Conservation (phyloP, 2,888 invertebrate genomes). For the Microplitis deprimator region DNA sequence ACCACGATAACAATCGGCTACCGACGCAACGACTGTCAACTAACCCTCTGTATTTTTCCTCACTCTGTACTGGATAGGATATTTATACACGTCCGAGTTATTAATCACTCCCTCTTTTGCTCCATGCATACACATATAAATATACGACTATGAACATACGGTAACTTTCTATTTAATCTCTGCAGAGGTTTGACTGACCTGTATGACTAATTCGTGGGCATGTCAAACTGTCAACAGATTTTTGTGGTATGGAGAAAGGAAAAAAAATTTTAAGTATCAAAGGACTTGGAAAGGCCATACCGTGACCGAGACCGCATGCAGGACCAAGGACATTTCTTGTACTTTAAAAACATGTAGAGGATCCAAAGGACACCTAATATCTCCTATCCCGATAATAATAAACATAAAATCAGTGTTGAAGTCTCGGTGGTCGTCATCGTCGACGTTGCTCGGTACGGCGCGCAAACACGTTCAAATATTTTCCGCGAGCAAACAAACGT, state of each 20-base stretch:
- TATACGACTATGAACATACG: not conserved
- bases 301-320: not conserved
- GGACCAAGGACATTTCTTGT: not conserved
- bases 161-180: not conserved
- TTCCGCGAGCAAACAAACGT: slow-evolving; percentile 31
- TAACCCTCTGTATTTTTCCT: slow-evolving; percentile 4
- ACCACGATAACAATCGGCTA: slow-evolving; percentile 48
- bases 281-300: too few relatives aligned
- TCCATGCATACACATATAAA: not conserved
- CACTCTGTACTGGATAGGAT: too few relatives aligned
- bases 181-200: not conserved
- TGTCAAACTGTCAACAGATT: not conserved
- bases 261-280: too few relatives aligned
- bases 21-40: slow-evolving; percentile 24
- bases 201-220: not conserved
- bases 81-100: slow-evolving; percentile 3
- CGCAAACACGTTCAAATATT: slow-evolving; percentile 20
- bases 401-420: not conserved
- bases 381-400: not conserved
- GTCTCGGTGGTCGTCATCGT: not conserved
- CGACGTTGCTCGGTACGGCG: slow-evolving; percentile 17
- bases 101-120: not conserved
- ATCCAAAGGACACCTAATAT: not conserved
- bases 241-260: not conserved
- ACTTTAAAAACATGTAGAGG: not conserved